Evolutionary conservation across 2,888 invertebrate species (phyloP), one percentile per base, ranked within the genome.

Genomic region (Fragum whitleyi): DNA sequence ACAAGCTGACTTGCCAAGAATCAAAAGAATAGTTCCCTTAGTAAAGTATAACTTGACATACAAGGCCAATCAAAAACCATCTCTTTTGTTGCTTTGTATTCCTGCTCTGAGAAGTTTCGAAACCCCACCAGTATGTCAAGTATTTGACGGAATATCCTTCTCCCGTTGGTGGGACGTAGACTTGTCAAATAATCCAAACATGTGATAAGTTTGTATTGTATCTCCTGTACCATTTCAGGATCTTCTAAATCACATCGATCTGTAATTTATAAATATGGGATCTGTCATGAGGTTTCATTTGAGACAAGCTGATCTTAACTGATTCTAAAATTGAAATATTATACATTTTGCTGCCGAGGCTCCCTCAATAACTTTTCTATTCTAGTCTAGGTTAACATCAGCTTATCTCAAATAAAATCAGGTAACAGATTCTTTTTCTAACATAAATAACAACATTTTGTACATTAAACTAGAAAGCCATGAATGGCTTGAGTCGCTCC

Each of bases 191-290:
- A 83, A 28, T 86, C 80, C 51, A 89, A 71, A 61, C 87, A 87
- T 59, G 72, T 62, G 0, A 89, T 36, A 28, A 89, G 55, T 70
- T 83, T 86, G 79, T 82, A 83, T 53, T 89, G 89, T 29, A 89
- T 85, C 42, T 69, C 73, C 55, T 85, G 86, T 1, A 86, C 87
- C 28, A 75, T 74, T 1, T 82, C 78, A 32, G 80, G 81, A n/a
- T 86, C 77, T n/a, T 77, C n/a, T n/a, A 89, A 61, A 9, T 83
- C 78, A 79, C 88, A 87, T 0, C 88, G 86, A 77, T 89, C 89
- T 89, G 80, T 39, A 84, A 78, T 36, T 9, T 14, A 39, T 39
- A 14, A 39, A 42, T n/a, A n/a, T n/a, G n/a, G n/a, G n/a, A n/a
- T n/a, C n/a, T n/a, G n/a, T n/a, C n/a, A n/a, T n/a, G n/a, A n/a